Conservation (phyloP, 2,888 invertebrate species). For the Diaperis boleti region DNA sequence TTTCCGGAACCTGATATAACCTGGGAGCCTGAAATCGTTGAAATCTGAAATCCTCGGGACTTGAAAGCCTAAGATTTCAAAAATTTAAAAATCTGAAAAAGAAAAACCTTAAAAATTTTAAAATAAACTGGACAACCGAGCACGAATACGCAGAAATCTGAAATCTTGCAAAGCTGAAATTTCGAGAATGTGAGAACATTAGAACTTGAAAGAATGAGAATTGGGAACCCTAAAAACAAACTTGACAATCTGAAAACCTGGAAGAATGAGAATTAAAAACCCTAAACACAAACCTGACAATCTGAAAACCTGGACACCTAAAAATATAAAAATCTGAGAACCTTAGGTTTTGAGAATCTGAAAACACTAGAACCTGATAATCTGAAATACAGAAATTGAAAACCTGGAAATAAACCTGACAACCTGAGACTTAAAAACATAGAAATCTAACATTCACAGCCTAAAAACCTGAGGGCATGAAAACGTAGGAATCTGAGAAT, state of each 20-base stretch:
- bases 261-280: neutral
- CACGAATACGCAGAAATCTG: neutral
- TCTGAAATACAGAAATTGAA: neutral
- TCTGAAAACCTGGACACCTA: no score
- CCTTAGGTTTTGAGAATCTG: neutral
- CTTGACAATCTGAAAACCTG: neutral
- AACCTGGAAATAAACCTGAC: neutral
- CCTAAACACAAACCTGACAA: neutral
- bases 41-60: no score
- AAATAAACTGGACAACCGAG: neutral
- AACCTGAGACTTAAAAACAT: neutral
- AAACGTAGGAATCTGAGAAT: neutral
- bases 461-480: neutral
- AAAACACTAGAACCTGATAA: neutral
- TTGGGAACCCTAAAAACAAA: no score
- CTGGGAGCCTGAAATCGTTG: no score
- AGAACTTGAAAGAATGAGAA: neutral
- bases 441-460: no score
- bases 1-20: no score
- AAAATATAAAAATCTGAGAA: neutral
- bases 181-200: neutral
- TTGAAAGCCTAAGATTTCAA: no score
- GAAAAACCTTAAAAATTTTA: no score
- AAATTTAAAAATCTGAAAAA: no score
- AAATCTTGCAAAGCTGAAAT: neutral